These are phyloP conservation scores for Prionailurus bengalensis DNA, from an alignment of 2,113 vertebrate genomes.

Conservation along the genomic window DNA sequence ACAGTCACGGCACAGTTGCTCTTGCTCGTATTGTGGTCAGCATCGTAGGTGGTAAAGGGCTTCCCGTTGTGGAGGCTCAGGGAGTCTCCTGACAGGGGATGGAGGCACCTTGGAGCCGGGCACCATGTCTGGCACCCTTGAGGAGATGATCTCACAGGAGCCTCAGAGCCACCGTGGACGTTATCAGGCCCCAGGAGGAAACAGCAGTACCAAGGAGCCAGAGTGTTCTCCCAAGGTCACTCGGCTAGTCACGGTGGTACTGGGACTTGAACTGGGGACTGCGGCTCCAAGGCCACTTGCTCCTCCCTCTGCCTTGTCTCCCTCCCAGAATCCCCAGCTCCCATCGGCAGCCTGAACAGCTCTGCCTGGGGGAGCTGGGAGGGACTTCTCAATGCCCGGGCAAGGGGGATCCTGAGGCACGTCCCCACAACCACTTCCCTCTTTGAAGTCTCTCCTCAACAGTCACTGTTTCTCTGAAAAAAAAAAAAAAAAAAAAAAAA, in stretches of 20 bases:
- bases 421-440: constrained; percentile 67
- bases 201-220: background rate
- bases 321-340: background rate
- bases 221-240: background rate
- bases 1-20: background rate
- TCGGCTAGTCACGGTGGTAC: background rate
- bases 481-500: background rate
- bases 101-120: background rate
- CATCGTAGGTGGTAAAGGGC: constrained; percentile 64
- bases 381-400: background rate
- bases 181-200: background rate
- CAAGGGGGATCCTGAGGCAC: background rate
- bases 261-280: background rate
- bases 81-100: constrained; percentile 55
- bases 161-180: background rate
- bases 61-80: background rate
- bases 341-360: background rate
- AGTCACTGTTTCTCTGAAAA: constrained; percentile 17
- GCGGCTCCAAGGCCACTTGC: background rate
- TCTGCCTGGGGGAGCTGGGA: background rate
- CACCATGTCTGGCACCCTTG: background rate
- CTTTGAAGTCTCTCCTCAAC: constrained; percentile 63
- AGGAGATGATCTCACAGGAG: background rate
- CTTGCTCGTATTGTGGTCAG: background rate
- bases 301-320: background rate